phyloP scores from a whole-genome alignment of 2,888 invertebrate genomes.

The Pterobdella sp. region DNA sequence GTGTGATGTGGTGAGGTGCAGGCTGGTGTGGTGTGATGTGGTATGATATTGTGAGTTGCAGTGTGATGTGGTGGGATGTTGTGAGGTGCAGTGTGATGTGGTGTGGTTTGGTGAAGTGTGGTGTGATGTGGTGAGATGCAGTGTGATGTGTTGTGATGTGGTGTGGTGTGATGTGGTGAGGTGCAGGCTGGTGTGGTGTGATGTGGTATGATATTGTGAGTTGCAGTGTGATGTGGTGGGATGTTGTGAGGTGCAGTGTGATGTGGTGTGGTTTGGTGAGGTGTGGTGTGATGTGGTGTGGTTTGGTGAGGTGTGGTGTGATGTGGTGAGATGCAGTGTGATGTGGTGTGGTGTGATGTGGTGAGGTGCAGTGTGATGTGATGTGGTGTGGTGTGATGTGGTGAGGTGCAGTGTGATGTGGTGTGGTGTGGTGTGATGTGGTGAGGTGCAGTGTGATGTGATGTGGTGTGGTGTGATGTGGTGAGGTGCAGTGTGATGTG shows the following conservation, averaged over 20 bases:
- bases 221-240: constrained; percentile 59
- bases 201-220: neutral
- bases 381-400: constrained; percentile 57
- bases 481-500: constrained; percentile 55
- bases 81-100: constrained; percentile 55
- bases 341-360: constrained; percentile 57
- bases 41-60: neutral
- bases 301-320: neutral
- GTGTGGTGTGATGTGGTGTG: constrained; percentile 55
- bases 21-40: constrained; percentile 61
- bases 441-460: neutral
- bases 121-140: too few species aligned
- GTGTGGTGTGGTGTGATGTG: constrained; percentile 57
- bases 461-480: constrained; percentile 57
- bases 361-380: neutral
- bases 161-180: neutral
- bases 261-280: constrained; percentile 52
- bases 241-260: constrained; percentile 47
- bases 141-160: constrained; percentile 57
- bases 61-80: constrained; percentile 56
- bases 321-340: too few species aligned
- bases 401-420: neutral
- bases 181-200: constrained; percentile 77
- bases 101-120: neutral
- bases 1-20: too few species aligned